Evolutionary conservation across 2,888 invertebrate species (phyloP), one percentile per base, ranked within the genome.

Genomic region (Ornithoptera priamus): DNA sequence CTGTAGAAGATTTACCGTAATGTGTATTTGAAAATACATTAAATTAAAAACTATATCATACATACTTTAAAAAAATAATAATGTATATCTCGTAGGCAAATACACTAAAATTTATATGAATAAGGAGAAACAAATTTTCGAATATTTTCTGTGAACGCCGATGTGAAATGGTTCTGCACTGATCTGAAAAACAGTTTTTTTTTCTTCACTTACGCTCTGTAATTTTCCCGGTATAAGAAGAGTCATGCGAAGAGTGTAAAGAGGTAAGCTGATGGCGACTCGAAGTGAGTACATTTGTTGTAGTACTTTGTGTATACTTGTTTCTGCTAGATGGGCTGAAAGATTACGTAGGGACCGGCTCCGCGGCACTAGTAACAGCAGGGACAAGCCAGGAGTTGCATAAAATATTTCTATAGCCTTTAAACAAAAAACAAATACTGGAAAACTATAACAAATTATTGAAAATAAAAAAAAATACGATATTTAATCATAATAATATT

Each of bases 221-320:
- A 93, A 75, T 79, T 93, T 93, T 65, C 84, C 86, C 4, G 90
- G 91, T 66, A 93, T 74, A 58, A 93, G 74, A 22, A 93, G 78
- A 2, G 91, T 89, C 89, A 91, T 92, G 56, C 93, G 89, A 36
- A 93, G 80, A 6, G 92, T 90, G 72, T 86, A 93, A 7, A 91
- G 83, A 0, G 93, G 93, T 58, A 93, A 67, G 1, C 84, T 85
- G 53, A 84, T 86, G 2, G 89, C 88, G 7, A 90, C 75, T 0
- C 92, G 83, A 70, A 80, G 75, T 1, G 75, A 71, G 12, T 72
- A 77, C 86, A 91, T 85, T 20, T 72, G 75, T 12, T 75, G 72
- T 7, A 75, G 75, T 64, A 89, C 75, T n/a, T 74, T 74, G 12
- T 71, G 57, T 39, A 89, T 70, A 53, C 80, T 81, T n/a, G 78